Evolutionary conservation across 23 tunicate species (phyloP).

Genomic region (Ciona savignyi): DNA sequence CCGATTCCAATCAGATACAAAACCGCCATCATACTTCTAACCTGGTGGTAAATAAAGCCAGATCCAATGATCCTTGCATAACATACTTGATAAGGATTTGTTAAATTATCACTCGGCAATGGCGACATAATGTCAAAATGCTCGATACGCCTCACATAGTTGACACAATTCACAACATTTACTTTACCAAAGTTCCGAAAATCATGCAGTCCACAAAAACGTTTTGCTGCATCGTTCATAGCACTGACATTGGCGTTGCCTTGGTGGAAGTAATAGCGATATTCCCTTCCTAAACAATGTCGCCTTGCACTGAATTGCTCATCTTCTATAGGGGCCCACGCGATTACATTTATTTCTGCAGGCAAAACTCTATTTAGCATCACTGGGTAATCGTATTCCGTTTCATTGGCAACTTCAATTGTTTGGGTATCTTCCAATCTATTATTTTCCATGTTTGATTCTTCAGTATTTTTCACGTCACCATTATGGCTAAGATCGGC

Average conservation of each 20-base stretch:
- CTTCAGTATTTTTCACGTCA: neutral
- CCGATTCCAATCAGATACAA: constrained; percentile 62
- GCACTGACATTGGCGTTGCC: constrained; percentile 43
- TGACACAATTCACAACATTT: constrained; percentile 36
- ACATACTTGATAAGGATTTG: constrained; percentile 31
- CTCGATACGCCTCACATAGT: constrained; percentile 46
- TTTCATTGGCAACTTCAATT: neutral
- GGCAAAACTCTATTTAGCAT: constrained; percentile 75
- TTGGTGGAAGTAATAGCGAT: constrained; percentile 62
- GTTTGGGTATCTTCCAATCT: neutral
- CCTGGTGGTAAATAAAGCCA: constrained; percentile 91
- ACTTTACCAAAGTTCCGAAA: constrained; percentile 85
- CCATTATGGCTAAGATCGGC: neutral
- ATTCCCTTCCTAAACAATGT: constrained; percentile 53
- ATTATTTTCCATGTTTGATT: neutral
- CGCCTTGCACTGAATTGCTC: constrained; percentile 55
- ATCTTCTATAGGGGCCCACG: constrained; percentile 57
- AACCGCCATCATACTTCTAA: constrained; percentile 77
- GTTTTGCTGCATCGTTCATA: constrained; percentile 62
- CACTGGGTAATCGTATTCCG: constrained; percentile 49
- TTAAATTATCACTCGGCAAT: neutral
- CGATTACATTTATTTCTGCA: constrained; percentile 51
- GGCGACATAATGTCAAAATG: constrained; percentile 5
- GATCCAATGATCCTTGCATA: constrained; percentile 60
- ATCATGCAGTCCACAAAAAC: constrained; percentile 61